Evolutionary conservation across 1,140 invertebrate species (phyloP).

Genomic region (Panulirus ornatus): DNA sequence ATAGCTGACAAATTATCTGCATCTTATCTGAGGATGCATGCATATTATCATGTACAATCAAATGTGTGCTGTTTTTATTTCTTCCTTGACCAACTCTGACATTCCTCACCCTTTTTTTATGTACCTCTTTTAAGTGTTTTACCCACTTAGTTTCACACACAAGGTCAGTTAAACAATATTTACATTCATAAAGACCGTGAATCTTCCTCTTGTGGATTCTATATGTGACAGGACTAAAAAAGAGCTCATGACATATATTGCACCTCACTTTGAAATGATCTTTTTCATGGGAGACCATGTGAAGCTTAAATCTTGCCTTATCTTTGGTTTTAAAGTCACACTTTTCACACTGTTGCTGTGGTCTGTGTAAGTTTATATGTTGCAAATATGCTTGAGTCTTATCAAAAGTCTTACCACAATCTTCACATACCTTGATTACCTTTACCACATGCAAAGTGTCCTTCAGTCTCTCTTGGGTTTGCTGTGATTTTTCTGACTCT

Average conservation of each 20-base stretch:
- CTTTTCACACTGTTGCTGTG: constrained; percentile 34
- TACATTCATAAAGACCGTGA: constrained; percentile 58
- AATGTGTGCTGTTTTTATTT: neutral
- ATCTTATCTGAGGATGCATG: neutral
- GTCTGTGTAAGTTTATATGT: constrained; percentile 27
- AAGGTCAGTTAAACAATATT: constrained; percentile 36
- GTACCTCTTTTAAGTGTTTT: neutral
- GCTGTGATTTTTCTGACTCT: neutral
- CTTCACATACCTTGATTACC: constrained; percentile 55
- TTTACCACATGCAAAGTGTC: neutral
- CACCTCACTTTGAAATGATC: constrained; percentile 24
- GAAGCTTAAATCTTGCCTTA: constrained; percentile 10
- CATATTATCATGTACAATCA: neutral
- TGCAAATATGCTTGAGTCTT: constrained; percentile 28
- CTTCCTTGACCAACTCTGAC: neutral
- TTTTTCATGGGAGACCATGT: constrained; percentile 23
- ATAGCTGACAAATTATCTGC: constrained; percentile 20
- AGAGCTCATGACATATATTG: constrained; percentile 40
- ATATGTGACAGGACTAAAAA: constrained; percentile 27
- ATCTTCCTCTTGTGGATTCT: constrained; percentile 55
- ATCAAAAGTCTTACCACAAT: constrained; percentile 25
- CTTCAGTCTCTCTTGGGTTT: neutral
- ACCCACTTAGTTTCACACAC: neutral
- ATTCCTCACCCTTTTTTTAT: neutral
- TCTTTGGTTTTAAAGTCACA: constrained; percentile 54